Percentiles rank a stretch among this genome's conserved stretches.
These are phyloP conservation scores for Melanostoma mellinum DNA, from an alignment of 2,888 invertebrate species.

Conservation along the genomic window DNA sequence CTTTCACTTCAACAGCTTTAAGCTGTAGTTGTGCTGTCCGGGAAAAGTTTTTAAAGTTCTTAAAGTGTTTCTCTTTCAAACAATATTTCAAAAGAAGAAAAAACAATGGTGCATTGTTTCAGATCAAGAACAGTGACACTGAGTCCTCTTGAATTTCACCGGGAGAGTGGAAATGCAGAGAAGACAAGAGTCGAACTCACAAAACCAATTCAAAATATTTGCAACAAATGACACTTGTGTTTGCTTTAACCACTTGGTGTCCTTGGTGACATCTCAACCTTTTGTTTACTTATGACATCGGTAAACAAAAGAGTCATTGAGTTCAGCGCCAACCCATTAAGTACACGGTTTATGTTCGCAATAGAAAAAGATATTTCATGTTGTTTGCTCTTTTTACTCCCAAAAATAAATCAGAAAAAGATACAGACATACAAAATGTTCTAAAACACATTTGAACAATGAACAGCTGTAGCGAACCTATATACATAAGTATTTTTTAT, in stretches of 20 bases:
- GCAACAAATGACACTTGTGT: not conserved
- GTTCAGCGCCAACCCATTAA: constrained; percentile 5
- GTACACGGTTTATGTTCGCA: constrained; percentile 4
- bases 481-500: not conserved
- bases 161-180: not conserved
- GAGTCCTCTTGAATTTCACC: not conserved
- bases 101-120: too few relatives aligned
- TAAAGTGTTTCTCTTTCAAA: too few relatives aligned
- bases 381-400: not conserved
- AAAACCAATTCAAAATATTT: not conserved
- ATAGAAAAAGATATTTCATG: constrained; percentile 3
- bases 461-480: too few relatives aligned
- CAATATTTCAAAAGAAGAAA: too few relatives aligned
- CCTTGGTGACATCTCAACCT: not conserved
- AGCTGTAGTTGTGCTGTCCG: too few relatives aligned
- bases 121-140: not conserved
- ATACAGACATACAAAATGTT: not conserved
- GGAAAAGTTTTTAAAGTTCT: too few relatives aligned
- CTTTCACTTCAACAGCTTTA: too few relatives aligned
- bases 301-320: constrained; percentile 23
- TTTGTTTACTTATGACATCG: constrained; percentile 1
- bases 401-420: not conserved
- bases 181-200: too few relatives aligned
- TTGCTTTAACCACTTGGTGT: not conserved
- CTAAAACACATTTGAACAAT: too few relatives aligned